A percentile compares a stretch with the other conserved stretches of the same genome.
phyloP scores from a whole-genome alignment of 2,888 invertebrate species.

The Myopa testacea region DNA sequence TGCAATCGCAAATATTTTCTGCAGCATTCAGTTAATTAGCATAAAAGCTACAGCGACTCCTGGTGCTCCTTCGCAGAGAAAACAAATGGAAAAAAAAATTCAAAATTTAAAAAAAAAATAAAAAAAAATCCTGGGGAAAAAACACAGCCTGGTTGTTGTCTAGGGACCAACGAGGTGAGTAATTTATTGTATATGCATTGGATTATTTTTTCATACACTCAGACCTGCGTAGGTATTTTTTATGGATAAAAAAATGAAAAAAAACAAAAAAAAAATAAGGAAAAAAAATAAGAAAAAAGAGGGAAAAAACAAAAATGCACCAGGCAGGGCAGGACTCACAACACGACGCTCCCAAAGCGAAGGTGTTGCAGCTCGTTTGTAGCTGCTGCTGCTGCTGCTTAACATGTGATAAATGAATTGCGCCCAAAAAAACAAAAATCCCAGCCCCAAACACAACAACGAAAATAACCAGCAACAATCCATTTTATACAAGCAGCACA shows the following conservation, averaged over 20 bases:
- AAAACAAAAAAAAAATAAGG: not conserved
- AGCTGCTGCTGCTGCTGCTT: not conserved
- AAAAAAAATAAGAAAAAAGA: not conserved
- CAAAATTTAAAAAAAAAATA: not conserved
- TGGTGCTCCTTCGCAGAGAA: not conserved
- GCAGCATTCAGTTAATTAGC: constrained; percentile 33
- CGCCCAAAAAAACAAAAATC: not conserved
- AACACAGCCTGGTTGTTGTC: not conserved
- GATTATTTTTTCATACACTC: constrained; percentile 14
- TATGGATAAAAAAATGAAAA: too few species aligned
- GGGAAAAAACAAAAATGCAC: not conserved
- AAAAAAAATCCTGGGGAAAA: not conserved
- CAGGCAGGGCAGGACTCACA: not conserved
- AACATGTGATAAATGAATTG: constrained; percentile 24
- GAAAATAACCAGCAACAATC: not conserved
- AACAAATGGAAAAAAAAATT: not conserved
- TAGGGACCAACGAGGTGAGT: constrained; percentile 18
- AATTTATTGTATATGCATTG: constrained; percentile 25
- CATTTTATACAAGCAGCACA: not conserved
- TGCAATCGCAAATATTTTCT: constrained; percentile 19
- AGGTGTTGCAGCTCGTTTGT: constrained; percentile 6
- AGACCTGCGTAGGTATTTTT: not conserved
- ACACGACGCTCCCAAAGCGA: not conserved
- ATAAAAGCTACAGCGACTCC: not conserved
- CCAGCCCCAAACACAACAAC: not conserved